Base-by-base conservation (phyloP, 2,113 vertebrate species). In the Engystomops pustulosus region DNA sequence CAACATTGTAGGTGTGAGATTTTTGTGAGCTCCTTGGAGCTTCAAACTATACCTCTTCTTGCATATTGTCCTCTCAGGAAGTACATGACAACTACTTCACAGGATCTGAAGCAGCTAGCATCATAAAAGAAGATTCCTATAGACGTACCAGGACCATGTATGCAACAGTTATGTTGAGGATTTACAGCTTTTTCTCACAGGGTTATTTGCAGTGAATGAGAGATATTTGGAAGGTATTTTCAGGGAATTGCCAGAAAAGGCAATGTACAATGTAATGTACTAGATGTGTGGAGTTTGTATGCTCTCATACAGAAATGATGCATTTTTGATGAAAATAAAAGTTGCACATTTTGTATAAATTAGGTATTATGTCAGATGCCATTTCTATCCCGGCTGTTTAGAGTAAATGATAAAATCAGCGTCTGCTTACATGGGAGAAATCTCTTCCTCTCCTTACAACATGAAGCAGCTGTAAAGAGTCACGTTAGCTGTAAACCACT, bases 401-500 rank as follows among this genome's bases (percentile, higher is more conserved):
- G 41, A 74, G 47, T 30, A 67, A 67, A 65, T 65, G 47, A 45
- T 18, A 34, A 45, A 60, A 17, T 49, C 72, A 77, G 71, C 47
- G 65, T 23, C 70, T 81, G 58, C 80, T 69, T 75, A 70, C n/a
- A 45, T 18, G 32, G 60, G 27, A 51, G 67, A 58, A 83, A 83
- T 12, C 30, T 34, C 45, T 60, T 38, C 23, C 60, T 78, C 38
- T 34, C 60, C 65, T n/a, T 49, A 76, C 34, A 49, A 83, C 81
- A 76, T 83, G 45, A 75, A 45, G 23, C 30, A 78, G 74, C 83
- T 79, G 60, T 70, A 79, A 79, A 79, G 83, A 70, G 45, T 58
- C 34, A 32, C 53, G 34, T 12, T 58, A 30, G 65, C 76, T 77
- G 47, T 85, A 85, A 85, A 85, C 83, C 83, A 85, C 74, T 58